A percentile compares a stretch with the other conserved stretches of the same genome.
Conservation (phyloP, 1,140 invertebrate species). For the Bombus difficillimus region DNA sequence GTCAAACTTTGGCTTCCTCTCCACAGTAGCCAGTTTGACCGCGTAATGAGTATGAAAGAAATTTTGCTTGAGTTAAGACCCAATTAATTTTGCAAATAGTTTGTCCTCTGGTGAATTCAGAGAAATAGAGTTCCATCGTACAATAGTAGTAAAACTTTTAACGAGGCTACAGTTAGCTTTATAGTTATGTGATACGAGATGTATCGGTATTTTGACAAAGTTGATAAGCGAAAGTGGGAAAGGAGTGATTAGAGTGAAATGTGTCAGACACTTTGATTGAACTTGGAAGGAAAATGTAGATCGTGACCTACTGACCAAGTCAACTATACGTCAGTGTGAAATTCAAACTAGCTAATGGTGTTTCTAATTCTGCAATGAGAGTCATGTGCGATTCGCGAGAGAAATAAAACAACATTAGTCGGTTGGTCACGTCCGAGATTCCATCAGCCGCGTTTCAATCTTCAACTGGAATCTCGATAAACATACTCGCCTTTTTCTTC, state of each 20-base stretch:
- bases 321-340: not conserved
- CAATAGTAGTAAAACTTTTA: no score
- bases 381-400: not conserved
- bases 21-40: not conserved
- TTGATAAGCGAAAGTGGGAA: not conserved
- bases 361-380: not conserved
- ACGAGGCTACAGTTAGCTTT: no score
- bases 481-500: not conserved
- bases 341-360: not conserved
- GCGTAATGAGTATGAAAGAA: not conserved
- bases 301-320: not conserved
- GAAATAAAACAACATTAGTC: not conserved
- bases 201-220: not conserved
- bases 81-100: not conserved
- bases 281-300: not conserved
- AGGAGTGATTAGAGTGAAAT: not conserved
- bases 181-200: no score
- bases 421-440: not conserved
- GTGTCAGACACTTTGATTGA: not conserved
- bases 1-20: not conserved
- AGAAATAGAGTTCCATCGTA: no score
- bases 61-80: not conserved
- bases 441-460: conserved; percentile 10
- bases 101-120: no score
- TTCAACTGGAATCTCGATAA: not conserved